Percentiles rank a stretch among this genome's conserved stretches.
Conservation (phyloP, 2,888 invertebrate genomes). For the Ceratothoa steindachneri region DNA sequence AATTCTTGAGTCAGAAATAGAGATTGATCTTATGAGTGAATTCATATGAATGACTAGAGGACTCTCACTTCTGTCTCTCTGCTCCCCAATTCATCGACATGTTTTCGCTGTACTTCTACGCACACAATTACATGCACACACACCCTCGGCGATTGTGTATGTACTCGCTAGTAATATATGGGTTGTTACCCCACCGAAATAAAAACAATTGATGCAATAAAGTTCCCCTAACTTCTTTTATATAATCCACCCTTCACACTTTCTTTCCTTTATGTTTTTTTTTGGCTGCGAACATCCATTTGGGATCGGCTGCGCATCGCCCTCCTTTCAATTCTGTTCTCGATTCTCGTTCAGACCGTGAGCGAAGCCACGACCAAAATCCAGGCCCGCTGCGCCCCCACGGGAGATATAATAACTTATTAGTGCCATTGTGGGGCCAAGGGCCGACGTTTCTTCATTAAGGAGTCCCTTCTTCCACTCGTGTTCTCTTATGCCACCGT, state of each 20-base stretch:
- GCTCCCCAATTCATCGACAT: too few relatives aligned
- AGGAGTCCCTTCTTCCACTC: background rate
- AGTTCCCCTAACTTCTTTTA: background rate
- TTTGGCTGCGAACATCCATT: background rate
- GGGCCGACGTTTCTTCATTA: slow-evolving; percentile 1
- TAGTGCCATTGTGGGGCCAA: background rate
- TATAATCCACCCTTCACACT: background rate
- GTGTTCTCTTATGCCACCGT: too few relatives aligned
- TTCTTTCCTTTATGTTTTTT: background rate
- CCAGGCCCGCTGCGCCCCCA: background rate
- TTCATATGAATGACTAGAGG: too few relatives aligned
- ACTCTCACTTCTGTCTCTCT: too few relatives aligned
- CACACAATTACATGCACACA: too few relatives aligned
- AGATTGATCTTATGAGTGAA: too few relatives aligned
- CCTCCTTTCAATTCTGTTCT: background rate
- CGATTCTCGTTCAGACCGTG: background rate
- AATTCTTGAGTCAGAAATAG: too few relatives aligned
- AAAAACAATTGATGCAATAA: background rate
- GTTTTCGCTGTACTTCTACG: too few relatives aligned
- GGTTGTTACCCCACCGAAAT: slow-evolving; percentile 5
- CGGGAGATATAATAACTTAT: slow-evolving; percentile 5
- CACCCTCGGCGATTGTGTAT: too few relatives aligned
- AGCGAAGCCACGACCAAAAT: background rate
- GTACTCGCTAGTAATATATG: background rate
- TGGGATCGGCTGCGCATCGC: background rate